These are phyloP conservation scores for Sciurus niger DNA, from an alignment of 2,113 vertebrate species.

Conservation along the genomic window DNA sequence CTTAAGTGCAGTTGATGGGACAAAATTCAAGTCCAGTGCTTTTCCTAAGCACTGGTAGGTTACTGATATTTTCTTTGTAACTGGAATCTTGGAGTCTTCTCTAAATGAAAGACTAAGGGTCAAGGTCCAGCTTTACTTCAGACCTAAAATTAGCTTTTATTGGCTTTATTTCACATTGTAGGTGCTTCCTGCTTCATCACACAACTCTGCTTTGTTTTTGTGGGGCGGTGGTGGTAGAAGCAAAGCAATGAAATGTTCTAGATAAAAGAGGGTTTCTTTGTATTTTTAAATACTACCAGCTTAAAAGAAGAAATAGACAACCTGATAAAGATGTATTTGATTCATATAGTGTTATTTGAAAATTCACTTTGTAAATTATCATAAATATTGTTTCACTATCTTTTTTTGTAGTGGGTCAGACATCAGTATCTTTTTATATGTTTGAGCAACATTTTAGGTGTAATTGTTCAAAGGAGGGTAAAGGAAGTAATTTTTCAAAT, in stretches of 20 bases:
- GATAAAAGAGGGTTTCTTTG: neutral
- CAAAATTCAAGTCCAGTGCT: conserved; percentile 32
- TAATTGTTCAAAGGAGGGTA: conserved; percentile 50
- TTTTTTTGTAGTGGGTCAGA: conserved; percentile 41
- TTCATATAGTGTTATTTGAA: conserved; percentile 30
- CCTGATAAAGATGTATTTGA: conserved; percentile 59
- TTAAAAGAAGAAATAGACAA: conserved; percentile 35
- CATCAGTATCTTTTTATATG: conserved; percentile 33
- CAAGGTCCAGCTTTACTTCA: conserved; percentile 53
- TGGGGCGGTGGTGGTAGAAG: neutral
- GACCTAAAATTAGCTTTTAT: conserved; percentile 56
- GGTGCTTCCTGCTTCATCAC: neutral
- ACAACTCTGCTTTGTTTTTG: conserved; percentile 15
- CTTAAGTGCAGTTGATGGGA: conserved; percentile 45
- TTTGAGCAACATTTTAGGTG: conserved; percentile 50
- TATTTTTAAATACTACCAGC: conserved; percentile 38
- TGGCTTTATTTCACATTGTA: conserved; percentile 48
- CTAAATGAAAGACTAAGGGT: neutral
- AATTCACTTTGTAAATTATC: conserved; percentile 66
- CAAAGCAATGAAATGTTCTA: conserved; percentile 29
- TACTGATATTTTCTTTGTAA: conserved; percentile 38
- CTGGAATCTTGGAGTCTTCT: neutral
- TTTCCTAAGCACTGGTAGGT: conserved; percentile 42
- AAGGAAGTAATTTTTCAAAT: conserved; percentile 56
- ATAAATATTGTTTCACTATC: conserved; percentile 42